A percentile compares a stretch with the other conserved stretches of the same genome.
Conservation (phyloP, 2,797 vertebrate species). For the Triplophysa bombifrons region DNA sequence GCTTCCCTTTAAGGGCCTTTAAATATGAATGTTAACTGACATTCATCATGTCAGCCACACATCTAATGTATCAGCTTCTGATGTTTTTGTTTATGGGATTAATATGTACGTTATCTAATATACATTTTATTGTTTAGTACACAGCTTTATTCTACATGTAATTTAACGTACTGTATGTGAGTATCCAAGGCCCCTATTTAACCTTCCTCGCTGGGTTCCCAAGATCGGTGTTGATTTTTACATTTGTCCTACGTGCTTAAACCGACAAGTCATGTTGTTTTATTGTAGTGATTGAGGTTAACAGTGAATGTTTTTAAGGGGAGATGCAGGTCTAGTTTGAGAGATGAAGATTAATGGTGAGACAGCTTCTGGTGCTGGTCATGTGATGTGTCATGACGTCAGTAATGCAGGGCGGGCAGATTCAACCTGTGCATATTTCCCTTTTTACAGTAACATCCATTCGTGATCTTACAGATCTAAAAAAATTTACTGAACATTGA, state of each 20-base stretch:
- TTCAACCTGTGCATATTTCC: not conserved
- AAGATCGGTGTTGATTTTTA: too few relatives aligned
- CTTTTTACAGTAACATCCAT: not conserved
- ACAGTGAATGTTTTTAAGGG: not conserved
- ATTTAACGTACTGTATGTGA: not conserved
- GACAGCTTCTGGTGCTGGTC: not conserved
- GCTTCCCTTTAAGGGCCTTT: not conserved
- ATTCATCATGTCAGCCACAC: not conserved
- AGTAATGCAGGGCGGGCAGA: not conserved
- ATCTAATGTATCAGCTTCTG: not conserved
- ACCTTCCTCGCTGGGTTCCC: too few relatives aligned
- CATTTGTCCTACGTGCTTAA: not conserved
- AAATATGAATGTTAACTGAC: not conserved
- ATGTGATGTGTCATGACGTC: constrained; percentile 37
- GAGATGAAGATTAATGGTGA: not conserved
- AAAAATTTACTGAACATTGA: not conserved
- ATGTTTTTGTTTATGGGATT: not conserved
- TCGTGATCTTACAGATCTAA: too few relatives aligned
- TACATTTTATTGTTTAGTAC: not conserved
- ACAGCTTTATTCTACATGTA: not conserved
- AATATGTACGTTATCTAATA: not conserved
- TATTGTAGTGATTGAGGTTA: not conserved
- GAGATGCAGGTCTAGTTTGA: not conserved
- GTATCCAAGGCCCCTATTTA: not conserved
- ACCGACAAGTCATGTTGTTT: not conserved